Percentiles rank a stretch among this genome's conserved stretches.
Evolutionary conservation across 2,888 invertebrate species (phyloP).

Genomic region (Trissolcus brochymenae): DNA sequence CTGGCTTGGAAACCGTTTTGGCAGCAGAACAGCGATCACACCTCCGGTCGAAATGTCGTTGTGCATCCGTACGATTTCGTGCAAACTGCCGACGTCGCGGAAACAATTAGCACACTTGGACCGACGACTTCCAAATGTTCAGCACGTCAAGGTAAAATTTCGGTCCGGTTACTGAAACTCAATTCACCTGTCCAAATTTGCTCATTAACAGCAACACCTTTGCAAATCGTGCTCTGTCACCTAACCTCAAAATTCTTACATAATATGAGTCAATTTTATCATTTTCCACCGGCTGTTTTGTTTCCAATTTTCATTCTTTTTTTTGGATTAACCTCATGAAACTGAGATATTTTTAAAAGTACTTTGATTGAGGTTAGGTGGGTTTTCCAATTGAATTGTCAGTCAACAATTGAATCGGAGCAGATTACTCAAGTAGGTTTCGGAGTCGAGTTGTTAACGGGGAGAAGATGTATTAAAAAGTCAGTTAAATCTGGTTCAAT

Average conservation of each 20-base stretch:
- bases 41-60: constrained; percentile 77
- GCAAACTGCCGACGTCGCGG: constrained; percentile 78
- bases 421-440: constrained; percentile 1
- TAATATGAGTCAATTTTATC: constrained; percentile 58
- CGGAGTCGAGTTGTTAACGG: constrained; percentile 1
- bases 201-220: background rate
- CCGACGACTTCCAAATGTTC: constrained; percentile 76
- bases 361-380: no score
- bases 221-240: background rate
- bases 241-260: constrained; percentile 66
- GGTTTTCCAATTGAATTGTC: no score
- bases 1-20: background rate
- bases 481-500: constrained; percentile 1
- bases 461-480: constrained; percentile 21
- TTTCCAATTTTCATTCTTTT: background rate
- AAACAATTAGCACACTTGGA: constrained; percentile 78
- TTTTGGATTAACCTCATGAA: background rate
- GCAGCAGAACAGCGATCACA: background rate
- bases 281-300: background rate
- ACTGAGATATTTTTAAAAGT: background rate
- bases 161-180: background rate
- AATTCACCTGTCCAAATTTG: background rate
- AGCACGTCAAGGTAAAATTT: constrained; percentile 13
- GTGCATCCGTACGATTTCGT: constrained; percentile 79
- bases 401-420: constrained; percentile 9